phyloP scores from a whole-genome alignment of 2,888 invertebrate genomes.

The Cepaea hortensis region DNA sequence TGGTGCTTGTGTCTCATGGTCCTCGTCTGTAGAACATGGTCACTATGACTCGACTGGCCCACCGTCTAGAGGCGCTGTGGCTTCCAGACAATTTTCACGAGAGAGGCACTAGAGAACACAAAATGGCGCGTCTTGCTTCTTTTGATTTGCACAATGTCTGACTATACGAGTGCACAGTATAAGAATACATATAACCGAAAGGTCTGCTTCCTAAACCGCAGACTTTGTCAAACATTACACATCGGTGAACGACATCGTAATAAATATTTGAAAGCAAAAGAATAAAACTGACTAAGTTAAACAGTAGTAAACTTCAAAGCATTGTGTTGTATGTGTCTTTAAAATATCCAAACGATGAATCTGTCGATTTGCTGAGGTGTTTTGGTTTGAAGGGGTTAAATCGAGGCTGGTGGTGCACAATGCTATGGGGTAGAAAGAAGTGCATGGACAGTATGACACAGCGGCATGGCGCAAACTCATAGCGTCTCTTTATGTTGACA shows the following conservation, averaged over 20 bases:
- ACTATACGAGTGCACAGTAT: conserved; percentile 1
- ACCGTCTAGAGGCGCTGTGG: conserved; percentile 24
- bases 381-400: conserved; percentile 24
- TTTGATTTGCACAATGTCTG: conserved; percentile 27
- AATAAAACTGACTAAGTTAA: not conserved
- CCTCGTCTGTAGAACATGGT: conserved; percentile 28
- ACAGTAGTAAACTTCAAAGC: not conserved
- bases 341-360: conserved; percentile 22
- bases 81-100: conserved; percentile 25
- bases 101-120: conserved; percentile 35
- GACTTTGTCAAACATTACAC: not conserved
- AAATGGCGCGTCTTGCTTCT: conserved; percentile 39
- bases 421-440: conserved; percentile 25
- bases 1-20: conserved; percentile 44
- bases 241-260: not conserved
- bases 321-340: not conserved
- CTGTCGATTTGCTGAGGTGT: not conserved
- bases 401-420: conserved; percentile 19
- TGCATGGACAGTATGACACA: conserved; percentile 39
- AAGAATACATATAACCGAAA: conserved; percentile 7
- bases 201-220: not conserved
- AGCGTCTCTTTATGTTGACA: conserved; percentile 48
- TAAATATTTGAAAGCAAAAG: not conserved
- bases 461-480: conserved; percentile 45
- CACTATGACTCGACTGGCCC: conserved; percentile 21